A percentile compares a stretch with the other conserved stretches of the same genome.
These are phyloP conservation scores for Holothuria glaberrima DNA, from an alignment of 35 echinoderm and acorn worm genomes.

Conservation along the genomic window DNA sequence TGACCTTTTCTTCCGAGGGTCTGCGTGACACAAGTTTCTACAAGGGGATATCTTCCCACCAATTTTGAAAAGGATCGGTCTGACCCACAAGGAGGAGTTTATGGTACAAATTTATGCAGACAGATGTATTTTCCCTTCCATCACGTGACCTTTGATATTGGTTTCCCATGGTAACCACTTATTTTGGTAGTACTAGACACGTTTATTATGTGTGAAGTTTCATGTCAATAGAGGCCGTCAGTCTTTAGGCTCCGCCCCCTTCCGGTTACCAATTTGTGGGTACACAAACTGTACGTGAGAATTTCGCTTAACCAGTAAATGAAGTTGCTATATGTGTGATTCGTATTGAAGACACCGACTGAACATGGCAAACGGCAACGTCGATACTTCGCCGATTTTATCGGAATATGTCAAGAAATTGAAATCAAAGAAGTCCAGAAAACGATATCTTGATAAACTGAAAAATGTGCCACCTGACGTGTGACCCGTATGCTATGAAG, in stretches of 20 bases:
- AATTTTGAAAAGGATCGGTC: too few relatives aligned
- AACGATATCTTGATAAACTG: conserved; percentile 31
- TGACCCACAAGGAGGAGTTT: too few relatives aligned
- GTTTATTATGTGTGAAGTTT: too few relatives aligned
- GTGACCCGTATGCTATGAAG: not conserved
- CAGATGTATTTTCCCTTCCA: too few relatives aligned
- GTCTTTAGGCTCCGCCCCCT: not conserved
- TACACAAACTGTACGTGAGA: not conserved
- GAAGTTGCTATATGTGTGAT: not conserved
- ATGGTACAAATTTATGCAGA: too few relatives aligned
- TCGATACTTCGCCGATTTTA: not conserved
- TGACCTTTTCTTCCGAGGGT: too few relatives aligned
- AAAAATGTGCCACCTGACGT: conserved; percentile 12
- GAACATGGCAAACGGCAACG: not conserved
- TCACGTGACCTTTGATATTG: too few relatives aligned
- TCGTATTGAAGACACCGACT: not conserved
- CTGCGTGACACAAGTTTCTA: too few relatives aligned
- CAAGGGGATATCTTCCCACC: too few relatives aligned
- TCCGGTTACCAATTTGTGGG: too few relatives aligned
- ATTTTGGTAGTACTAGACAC: too few relatives aligned
- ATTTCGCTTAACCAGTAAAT: not conserved
- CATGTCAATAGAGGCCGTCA: not conserved
- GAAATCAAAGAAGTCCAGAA: not conserved
- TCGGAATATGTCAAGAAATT: conserved; percentile 19
- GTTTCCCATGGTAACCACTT: too few relatives aligned